Conservation (phyloP, 2,113 vertebrate species). For the Calypte anna region DNA sequence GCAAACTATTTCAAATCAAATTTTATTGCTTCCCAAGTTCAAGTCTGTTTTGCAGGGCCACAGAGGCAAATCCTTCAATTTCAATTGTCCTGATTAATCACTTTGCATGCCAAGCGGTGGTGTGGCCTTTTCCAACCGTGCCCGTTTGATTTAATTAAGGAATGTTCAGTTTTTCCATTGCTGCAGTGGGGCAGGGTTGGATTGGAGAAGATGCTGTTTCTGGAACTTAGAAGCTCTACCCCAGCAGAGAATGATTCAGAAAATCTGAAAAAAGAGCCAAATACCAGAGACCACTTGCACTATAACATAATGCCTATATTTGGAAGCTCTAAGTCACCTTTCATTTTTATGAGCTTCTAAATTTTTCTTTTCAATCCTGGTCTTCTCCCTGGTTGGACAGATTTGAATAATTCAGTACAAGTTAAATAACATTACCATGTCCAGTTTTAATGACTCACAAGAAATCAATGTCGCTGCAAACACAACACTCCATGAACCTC, state of each 20-base stretch:
- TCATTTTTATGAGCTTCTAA: constrained; percentile 28
- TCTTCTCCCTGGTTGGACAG: neutral
- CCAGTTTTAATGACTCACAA: constrained; percentile 35
- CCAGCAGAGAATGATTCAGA: constrained; percentile 44
- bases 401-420: constrained; percentile 30
- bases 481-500: neutral
- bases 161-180: neutral
- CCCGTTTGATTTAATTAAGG: neutral
- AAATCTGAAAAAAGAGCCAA: constrained; percentile 35
- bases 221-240: neutral
- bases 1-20: neutral
- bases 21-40: constrained; percentile 1
- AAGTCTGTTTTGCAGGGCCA: neutral
- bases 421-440: neutral
- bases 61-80: neutral
- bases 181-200: neutral
- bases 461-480: neutral
- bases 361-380: neutral
- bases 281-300: neutral
- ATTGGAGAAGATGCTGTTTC: constrained; percentile 1
- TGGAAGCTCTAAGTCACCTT: constrained; percentile 48
- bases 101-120: neutral
- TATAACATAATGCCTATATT: constrained; percentile 30
- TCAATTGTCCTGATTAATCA: neutral
- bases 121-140: neutral